A percentile compares a stretch with the other conserved stretches of the same genome.
phyloP scores from a whole-genome alignment of 2,888 invertebrate genomes.

The Melinaea marsaeus region DNA sequence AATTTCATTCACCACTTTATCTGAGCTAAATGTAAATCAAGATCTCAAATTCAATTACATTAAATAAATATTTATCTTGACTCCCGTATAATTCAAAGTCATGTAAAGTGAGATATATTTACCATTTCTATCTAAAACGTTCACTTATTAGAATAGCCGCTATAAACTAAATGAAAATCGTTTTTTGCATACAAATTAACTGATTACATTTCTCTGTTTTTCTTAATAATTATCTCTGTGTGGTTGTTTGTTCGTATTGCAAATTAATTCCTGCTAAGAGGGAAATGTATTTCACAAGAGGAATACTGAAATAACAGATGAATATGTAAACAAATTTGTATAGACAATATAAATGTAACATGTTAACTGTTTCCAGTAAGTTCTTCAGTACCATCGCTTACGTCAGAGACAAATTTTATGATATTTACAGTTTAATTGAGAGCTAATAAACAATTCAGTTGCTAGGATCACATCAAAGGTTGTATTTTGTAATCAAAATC shows the following conservation, averaged over 20 bases:
- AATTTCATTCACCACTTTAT: not conserved
- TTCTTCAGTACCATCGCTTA: constrained; percentile 8
- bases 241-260: not conserved
- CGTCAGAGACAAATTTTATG: constrained; percentile 16
- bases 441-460: constrained; percentile 15
- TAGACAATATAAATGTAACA: no score
- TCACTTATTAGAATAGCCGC: constrained; percentile 15
- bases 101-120: constrained; percentile 19
- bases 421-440: constrained; percentile 15
- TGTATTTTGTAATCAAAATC: constrained; percentile 18
- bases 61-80: constrained; percentile 15
- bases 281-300: no score
- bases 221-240: constrained; percentile 7
- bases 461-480: not conserved
- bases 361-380: constrained; percentile 1
- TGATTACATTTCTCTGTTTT: constrained; percentile 6
- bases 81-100: constrained; percentile 14
- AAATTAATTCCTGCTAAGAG: no score
- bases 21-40: not conserved
- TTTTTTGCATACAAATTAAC: constrained; percentile 20
- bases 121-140: constrained; percentile 6
- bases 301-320: no score
- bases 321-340: no score
- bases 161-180: constrained; percentile 18
- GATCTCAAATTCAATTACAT: constrained; percentile 12